Percentiles rank a stretch among this genome's conserved stretches.
Evolutionary conservation across 1,140 invertebrate species (phyloP).

Genomic region (Ostrea edulis): DNA sequence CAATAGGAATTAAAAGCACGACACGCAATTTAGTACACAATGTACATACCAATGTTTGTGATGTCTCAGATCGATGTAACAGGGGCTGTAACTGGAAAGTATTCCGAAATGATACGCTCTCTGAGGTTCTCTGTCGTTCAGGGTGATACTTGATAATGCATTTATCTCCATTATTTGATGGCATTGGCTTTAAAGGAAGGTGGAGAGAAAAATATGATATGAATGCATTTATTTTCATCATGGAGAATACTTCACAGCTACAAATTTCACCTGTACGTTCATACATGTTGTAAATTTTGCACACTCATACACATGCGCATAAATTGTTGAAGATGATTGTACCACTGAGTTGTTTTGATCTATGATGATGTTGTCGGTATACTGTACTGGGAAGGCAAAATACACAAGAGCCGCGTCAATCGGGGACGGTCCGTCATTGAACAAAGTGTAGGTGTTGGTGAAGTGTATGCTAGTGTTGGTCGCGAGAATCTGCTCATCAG

Average conservation of each 20-base stretch:
- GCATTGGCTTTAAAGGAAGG: not conserved
- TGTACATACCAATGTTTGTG: not conserved
- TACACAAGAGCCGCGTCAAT: not conserved
- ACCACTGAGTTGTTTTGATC: not conserved
- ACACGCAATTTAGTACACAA: no score
- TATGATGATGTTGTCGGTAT: not conserved
- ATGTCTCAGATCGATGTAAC: not conserved
- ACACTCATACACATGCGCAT: no score
- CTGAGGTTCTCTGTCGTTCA: not conserved
- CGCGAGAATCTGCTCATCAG: not conserved
- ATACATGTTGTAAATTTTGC: no score
- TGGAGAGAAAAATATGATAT: not conserved
- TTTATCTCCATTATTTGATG: not conserved
- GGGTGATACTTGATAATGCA: conserved; percentile 4
- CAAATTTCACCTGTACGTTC: no score
- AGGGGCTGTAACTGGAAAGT: not conserved
- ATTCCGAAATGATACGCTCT: not conserved
- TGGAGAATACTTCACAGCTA: no score
- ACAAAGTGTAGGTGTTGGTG: not conserved
- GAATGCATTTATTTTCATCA: no score
- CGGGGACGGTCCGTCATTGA: not conserved
- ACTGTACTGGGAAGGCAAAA: not conserved
- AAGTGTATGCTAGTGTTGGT: not conserved
- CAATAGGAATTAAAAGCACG: no score
- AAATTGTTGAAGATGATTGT: not conserved